Evolutionary conservation across 2,113 vertebrate genomes (phyloP).

Genomic region (Geococcyx californianus): DNA sequence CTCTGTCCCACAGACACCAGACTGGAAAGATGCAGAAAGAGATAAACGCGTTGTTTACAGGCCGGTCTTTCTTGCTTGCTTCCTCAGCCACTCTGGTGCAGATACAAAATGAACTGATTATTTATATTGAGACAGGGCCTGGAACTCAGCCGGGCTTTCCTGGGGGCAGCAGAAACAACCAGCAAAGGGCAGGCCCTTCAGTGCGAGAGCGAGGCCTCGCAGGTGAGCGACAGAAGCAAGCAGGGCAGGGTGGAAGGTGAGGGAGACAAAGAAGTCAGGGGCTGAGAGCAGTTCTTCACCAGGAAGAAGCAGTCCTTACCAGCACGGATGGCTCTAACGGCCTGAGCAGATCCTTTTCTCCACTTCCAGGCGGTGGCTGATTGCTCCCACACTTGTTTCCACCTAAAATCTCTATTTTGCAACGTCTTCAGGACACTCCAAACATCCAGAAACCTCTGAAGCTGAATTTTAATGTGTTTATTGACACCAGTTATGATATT

Average conservation of each 20-base stretch:
- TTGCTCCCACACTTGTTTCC: conserved; percentile 36
- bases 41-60: not conserved
- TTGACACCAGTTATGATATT: conserved; percentile 75
- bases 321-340: conserved; percentile 48
- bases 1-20: not conserved
- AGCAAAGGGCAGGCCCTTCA: not conserved
- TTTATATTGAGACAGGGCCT: not conserved
- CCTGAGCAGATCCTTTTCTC: conserved; percentile 32
- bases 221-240: not conserved
- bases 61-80: not conserved
- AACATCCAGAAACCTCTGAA: conserved; percentile 75
- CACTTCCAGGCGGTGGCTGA: conserved; percentile 8
- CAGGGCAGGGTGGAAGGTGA: not conserved
- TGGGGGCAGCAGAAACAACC: not conserved
- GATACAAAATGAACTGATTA: accelerated
- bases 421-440: conserved; percentile 16
- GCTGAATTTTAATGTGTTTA: conserved; percentile 74
- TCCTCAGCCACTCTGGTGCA: not conserved
- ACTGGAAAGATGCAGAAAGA: not conserved
- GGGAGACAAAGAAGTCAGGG: not conserved
- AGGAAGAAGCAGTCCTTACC: conserved; percentile 20
- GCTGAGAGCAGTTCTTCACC: not conserved
- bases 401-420: not conserved
- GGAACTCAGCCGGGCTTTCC: accelerated
- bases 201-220: not conserved